Conservation (phyloP, 2,888 invertebrate genomes). For the Nomada flava region DNA sequence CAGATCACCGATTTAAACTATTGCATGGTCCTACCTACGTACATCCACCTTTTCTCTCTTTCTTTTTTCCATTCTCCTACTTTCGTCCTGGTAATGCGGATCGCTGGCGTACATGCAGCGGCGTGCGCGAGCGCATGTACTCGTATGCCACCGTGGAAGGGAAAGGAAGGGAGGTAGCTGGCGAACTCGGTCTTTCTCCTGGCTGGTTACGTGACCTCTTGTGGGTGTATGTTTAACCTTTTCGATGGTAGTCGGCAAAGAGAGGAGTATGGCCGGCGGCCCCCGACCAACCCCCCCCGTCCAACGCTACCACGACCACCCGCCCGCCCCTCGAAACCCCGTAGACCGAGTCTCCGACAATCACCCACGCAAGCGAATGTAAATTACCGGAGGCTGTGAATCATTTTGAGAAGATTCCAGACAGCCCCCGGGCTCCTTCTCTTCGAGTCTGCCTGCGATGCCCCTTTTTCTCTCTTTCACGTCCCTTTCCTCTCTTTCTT, state of each 20-base stretch:
- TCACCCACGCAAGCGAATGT: conserved; percentile 82
- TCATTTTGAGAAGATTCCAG: conserved; percentile 80
- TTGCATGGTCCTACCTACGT: background rate
- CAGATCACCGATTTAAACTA: too few relatives aligned
- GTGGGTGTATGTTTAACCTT: conserved; percentile 84
- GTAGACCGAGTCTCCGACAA: conserved; percentile 63
- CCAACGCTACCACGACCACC: conserved; percentile 45
- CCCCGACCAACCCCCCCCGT: conserved; percentile 42
- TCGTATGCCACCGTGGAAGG: conserved; percentile 46
- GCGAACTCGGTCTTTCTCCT: conserved; percentile 68
- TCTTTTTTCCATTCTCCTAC: background rate
- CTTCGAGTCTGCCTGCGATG: conserved; percentile 64
- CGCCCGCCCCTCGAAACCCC: conserved; percentile 52
- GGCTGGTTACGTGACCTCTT: conserved; percentile 76
- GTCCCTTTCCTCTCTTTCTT: conserved; percentile 30
- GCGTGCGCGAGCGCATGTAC: conserved; percentile 19
- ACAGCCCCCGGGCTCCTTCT: conserved; percentile 72
- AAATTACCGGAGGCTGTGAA: conserved; percentile 84
- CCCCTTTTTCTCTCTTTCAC: conserved; percentile 53
- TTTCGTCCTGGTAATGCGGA: conserved; percentile 27
- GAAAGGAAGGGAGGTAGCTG: conserved; percentile 60
- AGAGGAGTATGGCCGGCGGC: conserved; percentile 71
- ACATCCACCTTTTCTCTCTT: background rate
- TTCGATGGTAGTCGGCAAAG: conserved; percentile 75
- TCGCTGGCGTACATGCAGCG: conserved; percentile 38